These are phyloP conservation scores for Oryctes rhinoceros DNA, from an alignment of 1,140 invertebrate genomes.

Conservation along the genomic window DNA sequence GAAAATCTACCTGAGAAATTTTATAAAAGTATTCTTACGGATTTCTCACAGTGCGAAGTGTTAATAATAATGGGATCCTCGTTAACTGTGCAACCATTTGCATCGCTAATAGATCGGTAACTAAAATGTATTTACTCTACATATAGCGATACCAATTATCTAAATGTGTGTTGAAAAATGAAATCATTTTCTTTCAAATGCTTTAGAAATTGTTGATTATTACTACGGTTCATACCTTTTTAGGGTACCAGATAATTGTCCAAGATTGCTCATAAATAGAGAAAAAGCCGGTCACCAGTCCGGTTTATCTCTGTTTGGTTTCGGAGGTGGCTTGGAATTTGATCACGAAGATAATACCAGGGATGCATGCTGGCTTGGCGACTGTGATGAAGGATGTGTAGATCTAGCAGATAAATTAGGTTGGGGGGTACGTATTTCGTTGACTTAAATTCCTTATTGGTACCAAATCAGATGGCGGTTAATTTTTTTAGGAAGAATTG, in stretches of 20 bases:
- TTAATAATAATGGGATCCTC: conserved; percentile 96
- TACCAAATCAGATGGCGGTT: conserved; percentile 32
- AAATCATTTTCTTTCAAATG: too few species aligned
- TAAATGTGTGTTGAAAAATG: too few species aligned
- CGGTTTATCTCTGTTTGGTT: conserved; percentile 66
- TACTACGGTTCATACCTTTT: conserved; percentile 40
- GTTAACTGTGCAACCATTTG: conserved; percentile 93
- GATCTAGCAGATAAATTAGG: conserved; percentile 83
- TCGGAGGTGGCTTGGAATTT: conserved; percentile 72
- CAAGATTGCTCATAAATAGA: conserved; percentile 86
- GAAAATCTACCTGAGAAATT: conserved; percentile 85
- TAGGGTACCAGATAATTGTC: conserved; percentile 76
- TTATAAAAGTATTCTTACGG: conserved; percentile 70
- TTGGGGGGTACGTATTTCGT: conserved; percentile 72
- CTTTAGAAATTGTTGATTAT: not conserved
- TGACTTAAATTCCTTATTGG: not conserved
- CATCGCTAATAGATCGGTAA: conserved; percentile 83
- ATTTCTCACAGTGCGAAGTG: conserved; percentile 89
- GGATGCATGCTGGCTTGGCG: conserved; percentile 87
- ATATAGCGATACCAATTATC: too few species aligned
- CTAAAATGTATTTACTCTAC: not conserved
- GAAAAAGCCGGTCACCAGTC: conserved; percentile 74
- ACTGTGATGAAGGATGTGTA: conserved; percentile 87
- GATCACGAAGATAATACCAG: conserved; percentile 71
- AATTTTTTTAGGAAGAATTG: conserved; percentile 67